Base-by-base conservation (phyloP, 2,113 vertebrate species). In the Brachypteracias leptosomus region DNA sequence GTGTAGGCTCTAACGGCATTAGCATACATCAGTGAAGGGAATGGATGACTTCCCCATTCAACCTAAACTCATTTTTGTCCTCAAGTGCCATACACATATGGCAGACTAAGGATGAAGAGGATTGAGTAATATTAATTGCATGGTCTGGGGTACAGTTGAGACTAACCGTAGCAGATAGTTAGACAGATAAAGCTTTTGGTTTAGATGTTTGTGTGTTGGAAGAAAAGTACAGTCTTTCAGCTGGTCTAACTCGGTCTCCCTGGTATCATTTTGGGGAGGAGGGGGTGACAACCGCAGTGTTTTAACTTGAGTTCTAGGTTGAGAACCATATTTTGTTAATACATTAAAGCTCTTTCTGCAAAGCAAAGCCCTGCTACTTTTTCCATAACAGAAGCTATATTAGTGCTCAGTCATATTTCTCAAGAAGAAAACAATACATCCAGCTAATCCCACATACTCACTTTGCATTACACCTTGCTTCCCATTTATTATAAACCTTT, bases 301-400 rank as follows among this genome's bases (percentile, higher is more conserved):
- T 83, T 58, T 44, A 80, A 28, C 58, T 83, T 2, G 3, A 78
- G 62, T 51, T 87, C 28, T 44, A n/a, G 12, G 42, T 33, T 54
- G 31, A 79, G 63, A 79, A 76, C 25, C 4, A 0, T 35, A 36
- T 66, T 85, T 95, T 93, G 49, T 21, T 18, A 89, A 4, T 51
- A 58, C 9, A 85, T 36, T 83, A 76, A 91, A 85, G 75, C 31
- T 83, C 51, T 46, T 42, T 42, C 58, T 83, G 46, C 13, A 82
- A 95, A 91, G n/a, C 47, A 82, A 95, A 91, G n/a, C 47, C 73
- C 52, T 74, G 83, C 35, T 77, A 80, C 61, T 47, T 95, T 66
- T 74, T 63, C 59, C 47, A 21, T 25, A 57, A 67, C 2, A 88
- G 58, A 90, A 90, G 33, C 36, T 62, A 10, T 82, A 61, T 62